These are phyloP conservation scores for Acanthoscelides obtectus DNA, from an alignment of 2,888 invertebrate species.

Conservation along the genomic window DNA sequence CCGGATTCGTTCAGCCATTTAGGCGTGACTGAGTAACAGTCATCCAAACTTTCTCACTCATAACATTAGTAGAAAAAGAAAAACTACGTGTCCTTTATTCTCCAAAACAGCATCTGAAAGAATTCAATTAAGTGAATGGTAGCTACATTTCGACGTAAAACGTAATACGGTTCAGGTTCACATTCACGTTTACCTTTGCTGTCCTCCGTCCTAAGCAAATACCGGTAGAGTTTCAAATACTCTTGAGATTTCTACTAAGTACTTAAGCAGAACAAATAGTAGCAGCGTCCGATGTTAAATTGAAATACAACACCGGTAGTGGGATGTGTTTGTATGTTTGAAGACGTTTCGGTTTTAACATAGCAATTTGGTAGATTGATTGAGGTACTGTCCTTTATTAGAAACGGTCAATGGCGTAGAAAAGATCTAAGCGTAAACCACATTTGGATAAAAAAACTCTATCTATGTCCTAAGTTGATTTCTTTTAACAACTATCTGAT, in stretches of 20 bases:
- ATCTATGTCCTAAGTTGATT: no score
- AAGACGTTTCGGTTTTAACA: neutral
- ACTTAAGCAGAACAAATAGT: conserved; percentile 2
- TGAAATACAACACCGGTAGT: conserved; percentile 1
- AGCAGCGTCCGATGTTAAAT: neutral
- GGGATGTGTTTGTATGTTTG: neutral
- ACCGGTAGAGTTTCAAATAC: conserved; percentile 11
- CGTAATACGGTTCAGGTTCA: neutral
- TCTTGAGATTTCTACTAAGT: conserved; percentile 10
- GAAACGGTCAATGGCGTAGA: neutral
- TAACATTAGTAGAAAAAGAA: neutral
- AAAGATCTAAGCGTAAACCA: no score
- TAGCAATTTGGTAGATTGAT: neutral
- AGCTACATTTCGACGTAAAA: conserved; percentile 2
- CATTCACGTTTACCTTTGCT: conserved; percentile 4
- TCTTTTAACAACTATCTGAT: no score
- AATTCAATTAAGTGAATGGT: conserved; percentile 15
- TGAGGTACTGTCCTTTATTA: neutral
- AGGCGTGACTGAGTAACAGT: no score
- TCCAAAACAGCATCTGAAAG: conserved; percentile 7
- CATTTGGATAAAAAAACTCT: no score
- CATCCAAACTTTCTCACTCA: no score
- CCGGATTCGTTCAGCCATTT: no score
- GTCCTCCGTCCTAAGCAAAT: conserved; percentile 17
- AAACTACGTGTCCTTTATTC: neutral